phyloP scores from a whole-genome alignment of 2,797 vertebrate genomes.

The Steatocranus sp. region DNA sequence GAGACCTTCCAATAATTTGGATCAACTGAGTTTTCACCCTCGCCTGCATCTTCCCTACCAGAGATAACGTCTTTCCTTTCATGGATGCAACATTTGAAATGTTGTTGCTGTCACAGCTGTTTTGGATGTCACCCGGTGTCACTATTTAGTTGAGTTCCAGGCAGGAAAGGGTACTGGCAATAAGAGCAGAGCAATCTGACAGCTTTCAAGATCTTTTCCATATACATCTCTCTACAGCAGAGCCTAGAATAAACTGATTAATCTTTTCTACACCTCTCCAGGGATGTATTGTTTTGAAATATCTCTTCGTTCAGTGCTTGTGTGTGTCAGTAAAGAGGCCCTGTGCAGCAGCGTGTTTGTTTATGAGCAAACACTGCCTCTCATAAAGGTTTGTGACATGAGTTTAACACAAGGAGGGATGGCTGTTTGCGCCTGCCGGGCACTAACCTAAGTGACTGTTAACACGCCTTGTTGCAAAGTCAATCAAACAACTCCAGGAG shows the following conservation, averaged over 20 bases:
- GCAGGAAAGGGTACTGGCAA: background rate
- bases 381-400: background rate
- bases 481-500: background rate
- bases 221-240: background rate
- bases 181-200: slow-evolving; percentile 27
- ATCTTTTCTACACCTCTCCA: slow-evolving; percentile 30
- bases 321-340: background rate
- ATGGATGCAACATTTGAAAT: slow-evolving; percentile 20
- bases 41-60: background rate
- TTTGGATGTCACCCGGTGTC: slow-evolving; percentile 58
- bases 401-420: background rate
- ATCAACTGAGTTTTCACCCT: background rate
- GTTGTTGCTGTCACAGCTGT: slow-evolving; percentile 32
- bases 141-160: slow-evolving; percentile 20
- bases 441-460: background rate
- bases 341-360: background rate
- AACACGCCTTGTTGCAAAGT: background rate
- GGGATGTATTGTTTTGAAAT: slow-evolving; percentile 22
- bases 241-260: slow-evolving; percentile 43
- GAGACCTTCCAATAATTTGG: slow-evolving; percentile 23
- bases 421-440: background rate
- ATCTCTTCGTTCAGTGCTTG: background rate
- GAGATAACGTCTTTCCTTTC: background rate
- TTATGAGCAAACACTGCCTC: background rate
- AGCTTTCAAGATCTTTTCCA: background rate